Conservation (phyloP, 2,797 vertebrate genomes). For the Microcaecilia unicolor region DNA sequence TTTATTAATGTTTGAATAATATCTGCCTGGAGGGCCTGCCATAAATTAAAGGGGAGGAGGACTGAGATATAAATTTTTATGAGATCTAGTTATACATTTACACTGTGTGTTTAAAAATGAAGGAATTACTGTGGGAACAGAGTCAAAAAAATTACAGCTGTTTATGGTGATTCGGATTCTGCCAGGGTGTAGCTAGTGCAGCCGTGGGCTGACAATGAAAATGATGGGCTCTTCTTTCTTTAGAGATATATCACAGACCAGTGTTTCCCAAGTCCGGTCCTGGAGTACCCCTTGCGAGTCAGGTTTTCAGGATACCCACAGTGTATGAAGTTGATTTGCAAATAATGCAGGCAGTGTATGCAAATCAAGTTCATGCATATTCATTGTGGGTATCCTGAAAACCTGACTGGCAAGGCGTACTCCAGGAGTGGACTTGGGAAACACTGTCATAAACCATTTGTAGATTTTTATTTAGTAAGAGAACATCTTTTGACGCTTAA, state of each 20-base stretch:
- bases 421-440: no score
- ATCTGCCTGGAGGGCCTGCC: constrained; percentile 84
- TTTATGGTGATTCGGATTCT: constrained; percentile 61
- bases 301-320: no score
- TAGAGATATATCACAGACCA: constrained; percentile 65
- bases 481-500: constrained; percentile 35
- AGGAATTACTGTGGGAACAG: constrained; percentile 74
- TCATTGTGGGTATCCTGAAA: no score
- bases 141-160: constrained; percentile 55
- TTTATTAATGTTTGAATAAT: constrained; percentile 99
- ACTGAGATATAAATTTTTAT: constrained; percentile 96
- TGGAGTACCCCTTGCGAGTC: no score
- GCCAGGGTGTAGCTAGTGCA: constrained; percentile 31
- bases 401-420: no score
- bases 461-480: constrained; percentile 47
- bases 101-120: constrained; percentile 92
- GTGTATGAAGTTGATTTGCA: no score
- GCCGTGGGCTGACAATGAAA: constrained; percentile 41
- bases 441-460: no score
- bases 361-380: no score
- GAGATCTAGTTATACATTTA: constrained; percentile 88
- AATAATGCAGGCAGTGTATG: no score
- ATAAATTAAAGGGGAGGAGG: constrained; percentile 84
- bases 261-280: no score
- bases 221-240: constrained; percentile 66